Evolutionary conservation across 1,140 invertebrate genomes (phyloP).

Genomic region (Dinothrombium tinctorium): DNA sequence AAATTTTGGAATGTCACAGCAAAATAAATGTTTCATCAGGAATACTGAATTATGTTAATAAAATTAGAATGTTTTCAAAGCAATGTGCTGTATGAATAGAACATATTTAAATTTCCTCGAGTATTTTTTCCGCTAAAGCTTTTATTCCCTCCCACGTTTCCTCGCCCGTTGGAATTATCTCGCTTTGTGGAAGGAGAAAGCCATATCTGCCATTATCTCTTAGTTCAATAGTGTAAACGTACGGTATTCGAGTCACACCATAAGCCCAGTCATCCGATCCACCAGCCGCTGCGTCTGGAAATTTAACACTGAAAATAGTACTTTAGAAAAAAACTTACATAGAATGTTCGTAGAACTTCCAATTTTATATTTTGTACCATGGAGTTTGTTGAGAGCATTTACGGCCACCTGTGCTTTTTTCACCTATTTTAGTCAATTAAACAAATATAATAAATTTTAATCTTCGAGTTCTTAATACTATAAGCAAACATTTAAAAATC

Average conservation of each 20-base stretch:
- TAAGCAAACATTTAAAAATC: too few relatives aligned
- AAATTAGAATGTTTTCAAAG: too few relatives aligned
- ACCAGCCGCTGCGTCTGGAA: not conserved
- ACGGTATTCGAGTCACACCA: slow-evolving; percentile 19
- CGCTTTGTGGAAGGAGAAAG: slow-evolving; percentile 23
- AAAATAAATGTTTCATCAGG: too few relatives aligned
- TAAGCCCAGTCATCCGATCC: slow-evolving; percentile 23
- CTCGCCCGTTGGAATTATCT: slow-evolving; percentile 18
- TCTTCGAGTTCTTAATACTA: too few relatives aligned
- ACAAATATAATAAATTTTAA: too few relatives aligned
- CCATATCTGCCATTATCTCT: slow-evolving; percentile 23
- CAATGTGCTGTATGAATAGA: too few relatives aligned
- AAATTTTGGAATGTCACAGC: too few relatives aligned
- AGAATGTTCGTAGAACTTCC: not conserved
- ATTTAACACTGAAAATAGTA: not conserved
- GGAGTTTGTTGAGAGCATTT: not conserved
- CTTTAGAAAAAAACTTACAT: not conserved
- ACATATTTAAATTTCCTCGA: not conserved
- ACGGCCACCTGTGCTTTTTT: too few relatives aligned
- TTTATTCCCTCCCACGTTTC: slow-evolving; percentile 2
- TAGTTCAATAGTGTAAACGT: slow-evolving; percentile 24
- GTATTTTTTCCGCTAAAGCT: not conserved
- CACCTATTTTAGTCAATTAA: too few relatives aligned
- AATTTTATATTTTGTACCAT: not conserved
- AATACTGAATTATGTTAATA: too few relatives aligned